Evolutionary conservation across 2,113 vertebrate genomes (phyloP), one percentile per base, ranked within the genome.

Genomic region (Spizaetus ornatus): DNA sequence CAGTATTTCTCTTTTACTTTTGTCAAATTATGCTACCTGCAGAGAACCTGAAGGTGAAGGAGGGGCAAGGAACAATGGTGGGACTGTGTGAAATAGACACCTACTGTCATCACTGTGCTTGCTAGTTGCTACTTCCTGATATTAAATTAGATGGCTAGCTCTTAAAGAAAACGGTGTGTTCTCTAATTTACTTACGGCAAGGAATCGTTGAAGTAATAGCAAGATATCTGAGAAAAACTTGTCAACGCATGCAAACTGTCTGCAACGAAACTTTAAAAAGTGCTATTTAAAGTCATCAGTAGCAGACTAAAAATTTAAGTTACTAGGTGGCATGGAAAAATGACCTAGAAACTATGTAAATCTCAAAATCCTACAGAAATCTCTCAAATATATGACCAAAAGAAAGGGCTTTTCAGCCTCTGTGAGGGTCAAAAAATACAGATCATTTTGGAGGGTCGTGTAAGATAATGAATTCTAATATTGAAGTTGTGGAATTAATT

Each of bases 401-500:
- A 85, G 26, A 36, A 93, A 85, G n/a, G 27, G 11, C 14, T 80
- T 92, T 86, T 47, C 59, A 38, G 22, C 45, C 34, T 91, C 62
- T 43, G 18, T 62, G 58, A 90, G 83, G 83, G 88, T 88, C 69
- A 88, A 91, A 92, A 95, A 92, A 62, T 22, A 2, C 47, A 95
- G 47, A 45, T 77, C 1, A 62, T 81, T 91, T 94, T 91, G 36
- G 63, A 81, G 50, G 27, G 65, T 83, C 21, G 0, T 77, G 45
- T 66, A 77, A 52, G 42, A 58, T 93, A 86, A 88, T 77, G 59
- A 88, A 88, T 93, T 95, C 61, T 70, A 70, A 63, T 78, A 62
- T 65, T 93, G 58, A 93, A 91, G 8, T 87, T 87, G 36, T 95
- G 70, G 86, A 92, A 78, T 86, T 81, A 72, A 89, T 90, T 90